Evolutionary conservation across 2,888 invertebrate species (phyloP).

Genomic region (Ferrisia virgata): DNA sequence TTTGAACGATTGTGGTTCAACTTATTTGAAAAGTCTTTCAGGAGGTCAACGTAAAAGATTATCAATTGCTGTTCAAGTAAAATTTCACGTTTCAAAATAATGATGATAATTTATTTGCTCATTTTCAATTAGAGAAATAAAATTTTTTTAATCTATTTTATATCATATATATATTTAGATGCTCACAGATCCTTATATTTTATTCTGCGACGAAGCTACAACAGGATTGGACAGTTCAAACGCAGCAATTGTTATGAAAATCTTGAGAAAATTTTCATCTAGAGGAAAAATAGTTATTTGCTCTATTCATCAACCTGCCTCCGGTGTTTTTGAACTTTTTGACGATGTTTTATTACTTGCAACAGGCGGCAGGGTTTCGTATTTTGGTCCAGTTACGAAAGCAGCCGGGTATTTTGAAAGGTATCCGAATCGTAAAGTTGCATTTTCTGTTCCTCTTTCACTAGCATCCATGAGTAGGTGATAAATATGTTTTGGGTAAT

Average conservation of each 20-base stretch:
- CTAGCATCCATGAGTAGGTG: not conserved
- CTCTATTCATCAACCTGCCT: slow-evolving; percentile 88
- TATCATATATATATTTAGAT: too few species aligned
- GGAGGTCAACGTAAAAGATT: slow-evolving; percentile 86
- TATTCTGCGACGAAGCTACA: slow-evolving; percentile 93
- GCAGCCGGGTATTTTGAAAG: slow-evolving; percentile 68
- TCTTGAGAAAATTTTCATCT: slow-evolving; percentile 63
- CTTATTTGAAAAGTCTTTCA: slow-evolving; percentile 73
- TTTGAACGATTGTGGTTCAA: slow-evolving; percentile 67
- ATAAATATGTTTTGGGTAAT: too few species aligned
- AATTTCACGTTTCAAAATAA: too few species aligned
- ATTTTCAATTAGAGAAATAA: not conserved
- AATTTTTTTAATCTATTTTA: too few species aligned
- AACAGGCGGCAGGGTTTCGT: slow-evolving; percentile 73
- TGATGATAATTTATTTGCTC: not conserved
- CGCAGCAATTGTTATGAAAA: slow-evolving; percentile 74
- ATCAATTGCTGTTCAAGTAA: slow-evolving; percentile 63
- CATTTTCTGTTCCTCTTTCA: not conserved
- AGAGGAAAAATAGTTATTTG: slow-evolving; percentile 77
- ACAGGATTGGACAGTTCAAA: slow-evolving; percentile 88
- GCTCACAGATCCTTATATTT: slow-evolving; percentile 78
- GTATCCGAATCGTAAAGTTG: slow-evolving; percentile 57
- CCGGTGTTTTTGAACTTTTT: slow-evolving; percentile 79
- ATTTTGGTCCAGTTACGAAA: slow-evolving; percentile 70
- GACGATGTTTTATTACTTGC: slow-evolving; percentile 75